Evolutionary conservation across 2,888 invertebrate species (phyloP), one percentile per base, ranked within the genome.

Genomic region (Melinaea marsaeus): DNA sequence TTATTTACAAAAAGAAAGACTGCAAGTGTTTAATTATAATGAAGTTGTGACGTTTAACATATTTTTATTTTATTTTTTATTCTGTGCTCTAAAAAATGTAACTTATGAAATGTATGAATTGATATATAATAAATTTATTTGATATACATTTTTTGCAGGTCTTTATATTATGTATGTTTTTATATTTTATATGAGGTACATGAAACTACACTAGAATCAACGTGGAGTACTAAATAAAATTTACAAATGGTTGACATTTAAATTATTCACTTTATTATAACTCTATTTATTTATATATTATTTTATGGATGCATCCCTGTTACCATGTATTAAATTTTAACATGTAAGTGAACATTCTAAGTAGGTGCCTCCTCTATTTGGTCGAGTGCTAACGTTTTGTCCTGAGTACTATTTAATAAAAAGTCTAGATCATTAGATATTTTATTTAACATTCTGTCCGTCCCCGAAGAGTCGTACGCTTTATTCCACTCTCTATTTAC

Each of bases 371-470:
- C 85, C 66, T 87, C 85, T 69, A 85, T 87, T 74, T 83, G 79
- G 70, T 86, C 82, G 61, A 78, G 73, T 66, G 75, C 64, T 62
- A 71, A 74, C 64, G 74, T 76, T 74, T 78, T 79, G 57, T 75
- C 70, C 66, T 87, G 89, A 66, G 91, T 93, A 67, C 95, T 92
- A 83, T 96, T 96, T 66, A 96, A 87, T 72, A 96, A 87, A 86
- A 95, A 96, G 85, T 96, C 95, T 72, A 96, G 87, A 85, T 96
- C 96, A 77, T 94, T 94, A 1, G 95, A 94, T 75, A 96, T 96
- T 78, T 95, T 93, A 85, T 95, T 94, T 59, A 96, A 85, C 92
- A 96, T 94, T 63, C 93, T 94, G 72, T 93, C 93, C 42, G 88
- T 81, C 61, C 87, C 85, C 0, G 85, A 83, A 0, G 81, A 79